Base-by-base conservation (phyloP, 1,140 invertebrate species). In the Battus philenor region DNA sequence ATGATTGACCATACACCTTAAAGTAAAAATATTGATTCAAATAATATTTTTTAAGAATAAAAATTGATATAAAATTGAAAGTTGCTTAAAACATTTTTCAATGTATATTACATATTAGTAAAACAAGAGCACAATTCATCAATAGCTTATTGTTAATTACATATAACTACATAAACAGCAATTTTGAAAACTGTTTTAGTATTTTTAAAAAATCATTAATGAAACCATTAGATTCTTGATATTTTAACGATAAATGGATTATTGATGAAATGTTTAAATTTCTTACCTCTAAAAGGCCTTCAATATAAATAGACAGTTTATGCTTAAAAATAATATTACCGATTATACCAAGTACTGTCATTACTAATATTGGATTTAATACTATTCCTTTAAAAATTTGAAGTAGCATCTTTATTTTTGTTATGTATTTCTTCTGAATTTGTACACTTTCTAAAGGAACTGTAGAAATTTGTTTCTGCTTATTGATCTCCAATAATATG, bases 291-390 rank as follows among this genome's bases (percentile, higher is more conserved):
- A 98, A 86, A 54, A 97, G 90, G 26, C 91, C 90, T 51, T 90
- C 87, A 5, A 98, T 79, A 45, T 94, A 89, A 11, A 87, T 62
- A 4, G 97, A 96, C 17, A 98, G 62, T 5, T 91, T 86, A 60
- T 95, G 92, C 27, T 90, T 89, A 72, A 97, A 97, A 5, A 92
- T 70, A 44, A 96, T 87, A 81, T 98, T 98, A 8, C 94, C 95
- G 38, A 92, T 74, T 4, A 98, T 93, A 1, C 97, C 97, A 9
- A 97, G 73, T n/a, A 94, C 78, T 1, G 97, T 98, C 96, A 98
- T 98, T 7, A 97, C 88, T 7, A 98, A 89, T 36, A 98, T 90
- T 0, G 97, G 97, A 88, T 99, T 98, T 1, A 91, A 88, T 31
- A 93, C 87, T 30, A 98, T 91, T 5, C 93, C 93, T 77, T 92